Evolutionary conservation across 2,797 vertebrate species (phyloP).

Genomic region (Amazona finschi): DNA sequence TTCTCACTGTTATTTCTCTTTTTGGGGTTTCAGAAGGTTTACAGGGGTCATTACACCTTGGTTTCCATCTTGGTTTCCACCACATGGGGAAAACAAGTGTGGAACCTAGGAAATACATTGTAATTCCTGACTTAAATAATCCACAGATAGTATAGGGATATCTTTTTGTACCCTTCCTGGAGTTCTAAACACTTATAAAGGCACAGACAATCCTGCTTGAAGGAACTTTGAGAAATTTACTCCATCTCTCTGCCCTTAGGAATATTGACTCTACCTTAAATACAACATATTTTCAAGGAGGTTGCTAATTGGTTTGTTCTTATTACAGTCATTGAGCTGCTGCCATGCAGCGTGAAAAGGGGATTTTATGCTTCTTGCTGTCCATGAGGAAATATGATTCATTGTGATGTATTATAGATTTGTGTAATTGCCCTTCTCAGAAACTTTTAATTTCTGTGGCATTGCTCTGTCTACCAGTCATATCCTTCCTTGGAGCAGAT

Average conservation of each 20-base stretch:
- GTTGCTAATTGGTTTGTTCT: conserved; percentile 7
- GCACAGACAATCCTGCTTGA: neutral
- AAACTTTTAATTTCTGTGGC: neutral
- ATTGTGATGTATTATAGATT: neutral
- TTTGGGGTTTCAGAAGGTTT: neutral
- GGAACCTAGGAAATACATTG: neutral
- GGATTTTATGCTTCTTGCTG: neutral
- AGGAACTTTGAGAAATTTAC: neutral
- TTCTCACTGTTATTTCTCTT: neutral
- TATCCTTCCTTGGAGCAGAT: neutral
- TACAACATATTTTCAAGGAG: neutral
- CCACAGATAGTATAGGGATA: neutral
- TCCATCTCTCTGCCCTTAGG: neutral
- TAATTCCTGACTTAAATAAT: neutral
- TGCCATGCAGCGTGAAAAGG: neutral
- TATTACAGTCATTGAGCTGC: neutral
- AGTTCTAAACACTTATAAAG: neutral
- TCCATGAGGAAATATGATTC: conserved; percentile 5
- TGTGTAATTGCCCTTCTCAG: neutral
- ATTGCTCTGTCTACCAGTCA: neutral
- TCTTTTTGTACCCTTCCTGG: neutral
- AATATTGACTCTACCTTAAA: neutral
- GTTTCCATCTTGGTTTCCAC: neutral
- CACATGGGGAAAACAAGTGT: neutral
- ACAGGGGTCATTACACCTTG: neutral